These are phyloP conservation scores for Dynastes grantii DNA, from an alignment of 2,888 invertebrate genomes.

Conservation along the genomic window DNA sequence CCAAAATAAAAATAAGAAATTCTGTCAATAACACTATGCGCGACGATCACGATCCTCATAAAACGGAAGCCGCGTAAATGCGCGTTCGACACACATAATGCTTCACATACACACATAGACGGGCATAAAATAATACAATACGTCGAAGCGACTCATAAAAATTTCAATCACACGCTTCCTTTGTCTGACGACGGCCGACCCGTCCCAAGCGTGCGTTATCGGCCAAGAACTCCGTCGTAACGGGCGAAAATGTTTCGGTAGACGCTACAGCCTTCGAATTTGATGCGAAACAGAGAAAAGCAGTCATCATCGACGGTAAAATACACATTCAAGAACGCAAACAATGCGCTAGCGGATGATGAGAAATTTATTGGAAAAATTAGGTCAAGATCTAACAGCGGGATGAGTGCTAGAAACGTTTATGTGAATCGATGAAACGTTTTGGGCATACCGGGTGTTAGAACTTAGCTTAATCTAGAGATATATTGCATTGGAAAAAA, in stretches of 20 bases:
- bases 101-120: slow-evolving; percentile 8
- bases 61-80: background rate
- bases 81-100: background rate
- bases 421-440: too few species aligned
- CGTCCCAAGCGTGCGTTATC: slow-evolving; percentile 1
- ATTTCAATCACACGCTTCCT: slow-evolving; percentile 45
- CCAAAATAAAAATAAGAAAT: slow-evolving; percentile 7
- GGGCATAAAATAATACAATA: slow-evolving; percentile 2
- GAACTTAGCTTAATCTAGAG: too few species aligned
- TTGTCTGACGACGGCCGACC: slow-evolving; percentile 29
- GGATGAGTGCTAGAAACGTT: too few species aligned
- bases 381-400: too few species aligned
- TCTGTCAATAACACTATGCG: slow-evolving; percentile 10
- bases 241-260: slow-evolving; percentile 18
- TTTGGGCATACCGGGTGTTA: too few species aligned
- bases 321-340: background rate
- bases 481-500: too few species aligned
- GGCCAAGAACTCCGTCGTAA: background rate
- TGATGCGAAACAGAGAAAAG: background rate
- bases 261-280: background rate
- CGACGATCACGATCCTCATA: background rate
- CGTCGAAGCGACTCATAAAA: slow-evolving; percentile 32
- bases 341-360: background rate
- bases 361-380: slow-evolving; percentile 1
- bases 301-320: background rate